Evolutionary conservation across 2,797 vertebrate genomes (phyloP), one percentile per base, ranked within the genome.

Genomic region (Crenichthys baileyi): DNA sequence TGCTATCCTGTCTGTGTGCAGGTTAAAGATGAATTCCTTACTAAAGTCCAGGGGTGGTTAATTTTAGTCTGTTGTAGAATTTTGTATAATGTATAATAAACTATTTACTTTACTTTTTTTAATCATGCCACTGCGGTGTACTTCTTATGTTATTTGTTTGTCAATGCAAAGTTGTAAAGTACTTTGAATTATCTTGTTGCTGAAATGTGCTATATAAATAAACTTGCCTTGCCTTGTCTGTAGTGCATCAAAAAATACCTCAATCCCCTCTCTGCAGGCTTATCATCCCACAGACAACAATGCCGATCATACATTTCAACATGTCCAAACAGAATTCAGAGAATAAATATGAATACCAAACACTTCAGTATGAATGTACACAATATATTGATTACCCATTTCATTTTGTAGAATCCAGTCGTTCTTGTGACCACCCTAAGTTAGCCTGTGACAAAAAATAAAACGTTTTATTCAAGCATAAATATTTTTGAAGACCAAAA

Each of bases 301-400:
- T 41, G 3, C 36, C 70, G 75, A 56, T 44, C 11, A 41, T 11
- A 55, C 50, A 56, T 68, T 70, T 39, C 63, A 68, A 16, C 16
- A 41, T 39, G 50, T 51, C 31, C 50, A 41, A 76, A 26, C 41
- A 63, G 20, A 72, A 48, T 2, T 63, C 24, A 20, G 31, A 9
- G 29, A 31, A 60, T 58, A 51, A 16, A 72, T 58, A 78, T 41
- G 15, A 70, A 70, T 46, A 53, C 29, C 29, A 39, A 48, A 29
- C 73, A 75, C 9, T 24, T 22, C 2, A 29, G 74, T 50, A 67
- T 11, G 46, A 12, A 53, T 1, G 29, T 39, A 39, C 31, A 65
- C 44, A 48, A 39, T 50, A 75, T n/a, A 65, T n/a, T 67, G 50
- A 67, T 67, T 18, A 18, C 39, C 20, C 60, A 75, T 36, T 65